Evolutionary conservation across 2,797 vertebrate species (phyloP).

Genomic region (Lithobates pipiens): DNA sequence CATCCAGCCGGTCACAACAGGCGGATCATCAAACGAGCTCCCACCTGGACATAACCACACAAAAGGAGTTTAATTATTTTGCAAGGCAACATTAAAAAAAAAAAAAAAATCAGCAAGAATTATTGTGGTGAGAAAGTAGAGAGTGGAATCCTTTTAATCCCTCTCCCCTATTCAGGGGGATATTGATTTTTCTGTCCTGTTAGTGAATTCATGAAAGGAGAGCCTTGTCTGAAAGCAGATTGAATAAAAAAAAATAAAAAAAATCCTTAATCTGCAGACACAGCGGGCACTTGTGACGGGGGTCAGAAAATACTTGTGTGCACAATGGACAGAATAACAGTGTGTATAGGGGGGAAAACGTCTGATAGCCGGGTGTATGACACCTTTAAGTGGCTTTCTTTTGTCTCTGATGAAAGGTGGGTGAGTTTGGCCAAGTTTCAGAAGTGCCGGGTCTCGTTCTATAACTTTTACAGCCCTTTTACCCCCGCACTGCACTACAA

Average conservation of each 20-base stretch:
- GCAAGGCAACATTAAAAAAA: neutral
- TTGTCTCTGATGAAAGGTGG: slow-evolving; percentile 25
- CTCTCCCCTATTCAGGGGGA: slow-evolving; percentile 23
- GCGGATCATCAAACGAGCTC: neutral
- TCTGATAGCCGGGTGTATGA: neutral
- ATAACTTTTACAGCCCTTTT: neutral
- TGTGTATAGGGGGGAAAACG: neutral
- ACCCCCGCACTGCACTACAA: no score
- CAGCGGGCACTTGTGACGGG: slow-evolving; percentile 39
- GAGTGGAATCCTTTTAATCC: slow-evolving; percentile 37
- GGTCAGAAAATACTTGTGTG: slow-evolving; percentile 18
- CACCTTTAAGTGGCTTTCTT: neutral
- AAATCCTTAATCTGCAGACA: slow-evolving; percentile 33
- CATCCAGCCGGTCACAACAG: neutral
- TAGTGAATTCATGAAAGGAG: slow-evolving; percentile 47
- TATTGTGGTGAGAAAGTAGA: slow-evolving; percentile 32
- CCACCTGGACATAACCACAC: neutral
- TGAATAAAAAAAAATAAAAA: neutral
- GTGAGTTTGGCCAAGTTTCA: neutral
- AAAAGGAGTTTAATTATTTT: slow-evolving; percentile 24
- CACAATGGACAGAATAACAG: slow-evolving; percentile 19
- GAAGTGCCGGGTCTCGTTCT: neutral
- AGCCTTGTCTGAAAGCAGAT: slow-evolving; percentile 44
- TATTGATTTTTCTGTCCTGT: slow-evolving; percentile 60
- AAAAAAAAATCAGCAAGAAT: slow-evolving; percentile 6